A percentile compares a stretch with the other conserved stretches of the same genome.
These are phyloP conservation scores for Chironomus riparius DNA, from an alignment of 2,888 invertebrate species.

Conservation along the genomic window DNA sequence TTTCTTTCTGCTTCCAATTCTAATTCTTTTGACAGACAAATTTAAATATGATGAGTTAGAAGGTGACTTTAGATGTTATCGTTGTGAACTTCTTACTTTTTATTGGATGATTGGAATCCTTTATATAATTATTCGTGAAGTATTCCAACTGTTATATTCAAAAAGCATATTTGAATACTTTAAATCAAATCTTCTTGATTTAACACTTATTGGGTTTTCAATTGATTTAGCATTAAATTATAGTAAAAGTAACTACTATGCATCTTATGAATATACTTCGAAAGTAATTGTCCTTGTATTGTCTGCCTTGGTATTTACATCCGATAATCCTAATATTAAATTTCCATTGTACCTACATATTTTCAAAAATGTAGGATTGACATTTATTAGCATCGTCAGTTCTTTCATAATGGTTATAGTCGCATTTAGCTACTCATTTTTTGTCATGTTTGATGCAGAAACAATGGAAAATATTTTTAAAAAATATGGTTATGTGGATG, in stretches of 20 bases:
- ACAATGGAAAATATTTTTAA: too few relatives aligned
- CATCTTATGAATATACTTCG: too few relatives aligned
- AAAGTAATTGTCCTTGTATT: neutral
- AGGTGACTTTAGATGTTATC: too few relatives aligned
- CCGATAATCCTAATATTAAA: neutral
- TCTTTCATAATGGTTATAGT: neutral
- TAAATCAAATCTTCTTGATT: neutral
- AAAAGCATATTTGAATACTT: neutral
- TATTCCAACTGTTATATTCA: neutral
- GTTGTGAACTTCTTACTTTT: too few relatives aligned
- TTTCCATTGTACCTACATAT: neutral
- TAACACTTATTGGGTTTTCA: neutral
- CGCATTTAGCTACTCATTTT: neutral
- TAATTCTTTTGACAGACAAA: neutral
- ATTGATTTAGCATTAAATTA: neutral
- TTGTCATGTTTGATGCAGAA: neutral
- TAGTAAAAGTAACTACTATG: too few relatives aligned
- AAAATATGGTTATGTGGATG: too few relatives aligned
- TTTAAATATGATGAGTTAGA: too few relatives aligned
- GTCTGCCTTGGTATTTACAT: neutral
- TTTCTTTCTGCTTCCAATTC: neutral
- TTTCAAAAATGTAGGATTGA: neutral
- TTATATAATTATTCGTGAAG: neutral
- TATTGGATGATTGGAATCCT: neutral
- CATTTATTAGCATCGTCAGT: neutral